Base-by-base conservation (phyloP, 2,113 vertebrate genomes). In the Pardalotus punctatus region DNA sequence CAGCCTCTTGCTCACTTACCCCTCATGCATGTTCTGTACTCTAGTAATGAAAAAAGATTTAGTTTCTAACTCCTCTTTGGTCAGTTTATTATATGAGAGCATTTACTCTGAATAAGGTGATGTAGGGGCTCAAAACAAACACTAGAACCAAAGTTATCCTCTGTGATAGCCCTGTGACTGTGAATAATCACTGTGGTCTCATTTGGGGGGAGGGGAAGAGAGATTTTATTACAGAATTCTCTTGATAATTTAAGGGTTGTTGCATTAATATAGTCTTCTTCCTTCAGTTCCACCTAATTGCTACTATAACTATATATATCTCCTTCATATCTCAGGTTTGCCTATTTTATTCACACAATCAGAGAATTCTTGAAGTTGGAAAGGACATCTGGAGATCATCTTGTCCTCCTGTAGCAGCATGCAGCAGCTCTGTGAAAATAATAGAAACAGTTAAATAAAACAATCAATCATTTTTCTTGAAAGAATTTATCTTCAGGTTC, bases 161-260 rank as follows among this genome's bases (percentile, higher is more conserved):
- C 12, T 48, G 3, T 66, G 36, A 16, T 61, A 70, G 3, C 6
- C 10, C 42, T 86, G 5, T 60, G 24, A n/a, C 19, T 28, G 25
- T 40, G 31, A 58, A 24, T 53, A 76, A 76, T 12, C 7, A n/a
- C 20, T 50, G 5, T 45, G 4, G 3, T 81, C 29, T 64, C 16
- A 10, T 50, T 47, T 3, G 2, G 2, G 2, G 19, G 8, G 2
- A 27, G 6, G 4, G 4, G 50, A 64, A 8, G 28, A 8, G n/a
- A 45, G 4, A 35, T 62, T 71, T 71, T 35, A 24, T 62, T 62
- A 27, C 7, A 51, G 6, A 92, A 60, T 78, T 81, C 2, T 62
- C 25, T 74, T 23, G 6, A 70, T 78, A 66, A 66, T 71, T 56
- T 36, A 69, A 67, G 23, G 4, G 3, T 48, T 84, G n/a, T 69